phyloP scores from a whole-genome alignment of 2,113 vertebrate genomes.

The Helogale parvula region DNA sequence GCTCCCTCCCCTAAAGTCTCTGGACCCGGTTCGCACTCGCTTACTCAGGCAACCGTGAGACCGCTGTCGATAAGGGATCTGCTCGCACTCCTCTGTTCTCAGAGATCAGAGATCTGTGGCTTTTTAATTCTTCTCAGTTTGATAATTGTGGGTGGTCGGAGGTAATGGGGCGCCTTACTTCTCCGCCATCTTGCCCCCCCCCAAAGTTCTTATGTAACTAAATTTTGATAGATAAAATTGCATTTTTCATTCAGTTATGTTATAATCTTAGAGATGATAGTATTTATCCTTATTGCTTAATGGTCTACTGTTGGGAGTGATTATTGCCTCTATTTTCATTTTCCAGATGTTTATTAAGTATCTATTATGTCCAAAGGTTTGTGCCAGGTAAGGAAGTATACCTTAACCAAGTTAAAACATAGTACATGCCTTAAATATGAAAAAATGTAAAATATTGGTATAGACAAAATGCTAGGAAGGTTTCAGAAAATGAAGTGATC shows the following conservation, averaged over 20 bases:
- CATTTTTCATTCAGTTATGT: slow-evolving; percentile 16
- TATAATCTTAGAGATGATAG: slow-evolving; percentile 14
- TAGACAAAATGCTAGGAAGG: not conserved
- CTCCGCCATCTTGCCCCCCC: too few species aligned
- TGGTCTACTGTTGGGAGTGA: not conserved
- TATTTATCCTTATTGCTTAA: slow-evolving; percentile 9
- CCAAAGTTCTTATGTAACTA: not conserved
- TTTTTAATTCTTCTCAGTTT: too few species aligned
- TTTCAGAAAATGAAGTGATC: not conserved
- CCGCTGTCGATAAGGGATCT: too few species aligned
- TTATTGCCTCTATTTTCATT: not conserved
- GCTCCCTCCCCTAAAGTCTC: too few species aligned
- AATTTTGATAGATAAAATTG: slow-evolving; percentile 39
- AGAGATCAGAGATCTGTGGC: too few species aligned
- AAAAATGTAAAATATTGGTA: not conserved
- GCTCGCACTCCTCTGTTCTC: too few species aligned
- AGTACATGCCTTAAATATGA: not conserved
- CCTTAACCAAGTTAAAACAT: not conserved
- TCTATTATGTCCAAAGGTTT: not conserved
- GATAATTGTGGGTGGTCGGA: too few species aligned
- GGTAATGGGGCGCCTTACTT: too few species aligned
- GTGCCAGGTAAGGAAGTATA: not conserved
- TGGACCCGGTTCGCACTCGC: too few species aligned
- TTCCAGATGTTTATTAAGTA: not conserved
- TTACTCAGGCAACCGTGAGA: too few species aligned